Conservation (phyloP, 2,888 invertebrate genomes). For the Bellardia bayeri region DNA sequence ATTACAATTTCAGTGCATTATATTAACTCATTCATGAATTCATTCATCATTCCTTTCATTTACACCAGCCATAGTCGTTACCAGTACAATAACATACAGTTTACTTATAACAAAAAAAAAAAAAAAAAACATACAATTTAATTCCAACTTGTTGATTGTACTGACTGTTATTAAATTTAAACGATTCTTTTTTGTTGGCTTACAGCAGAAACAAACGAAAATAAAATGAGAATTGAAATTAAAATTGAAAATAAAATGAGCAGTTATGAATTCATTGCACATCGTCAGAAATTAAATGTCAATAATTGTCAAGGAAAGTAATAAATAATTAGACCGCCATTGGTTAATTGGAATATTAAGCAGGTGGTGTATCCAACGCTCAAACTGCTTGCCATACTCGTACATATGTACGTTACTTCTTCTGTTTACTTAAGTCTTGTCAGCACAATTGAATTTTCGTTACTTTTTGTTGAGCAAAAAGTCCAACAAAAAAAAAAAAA, state of each 20-base stretch:
- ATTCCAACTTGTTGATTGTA: constrained; percentile 3
- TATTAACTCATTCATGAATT: neutral
- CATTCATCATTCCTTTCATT: too few species aligned
- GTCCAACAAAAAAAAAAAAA: neutral
- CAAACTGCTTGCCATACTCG: neutral
- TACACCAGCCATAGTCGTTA: too few species aligned
- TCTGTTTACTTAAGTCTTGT: constrained; percentile 1
- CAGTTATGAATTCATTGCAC: constrained; percentile 69
- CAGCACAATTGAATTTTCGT: constrained; percentile 25
- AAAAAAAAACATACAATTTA: neutral
- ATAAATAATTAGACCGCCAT: constrained; percentile 72
- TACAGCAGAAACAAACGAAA: constrained; percentile 18
- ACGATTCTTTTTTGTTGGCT: neutral
- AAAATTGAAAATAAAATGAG: neutral
- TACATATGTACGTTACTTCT: neutral
- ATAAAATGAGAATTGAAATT: neutral
- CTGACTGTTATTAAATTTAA: constrained; percentile 11
- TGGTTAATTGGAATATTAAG: constrained; percentile 73
- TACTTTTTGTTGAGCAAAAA: constrained; percentile 22
- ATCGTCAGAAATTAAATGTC: constrained; percentile 70
- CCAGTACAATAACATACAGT: neutral
- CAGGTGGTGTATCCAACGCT: constrained; percentile 21
- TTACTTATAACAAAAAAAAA: too few species aligned
- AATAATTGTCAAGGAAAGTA: constrained; percentile 73
- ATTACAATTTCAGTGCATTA: constrained; percentile 6